These are phyloP conservation scores for Stichodactyla helianthus DNA, from an alignment of 64 coral and sea anemone species.

Conservation along the genomic window DNA sequence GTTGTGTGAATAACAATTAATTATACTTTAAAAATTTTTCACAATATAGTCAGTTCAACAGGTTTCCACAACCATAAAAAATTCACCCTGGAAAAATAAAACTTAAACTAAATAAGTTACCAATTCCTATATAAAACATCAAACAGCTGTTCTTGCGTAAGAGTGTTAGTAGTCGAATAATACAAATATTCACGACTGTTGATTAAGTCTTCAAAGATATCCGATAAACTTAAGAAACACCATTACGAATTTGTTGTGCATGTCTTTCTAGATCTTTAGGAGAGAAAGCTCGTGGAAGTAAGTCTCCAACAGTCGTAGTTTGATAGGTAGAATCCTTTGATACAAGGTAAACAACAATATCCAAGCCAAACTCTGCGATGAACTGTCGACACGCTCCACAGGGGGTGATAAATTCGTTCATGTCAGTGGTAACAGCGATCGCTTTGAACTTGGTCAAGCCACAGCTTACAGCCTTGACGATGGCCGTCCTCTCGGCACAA, in stretches of 20 bases:
- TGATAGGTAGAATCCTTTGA: slow-evolving; percentile 49
- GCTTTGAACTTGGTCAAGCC: slow-evolving; percentile 81
- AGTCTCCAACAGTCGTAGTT: slow-evolving; percentile 39
- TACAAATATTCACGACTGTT: too few relatives aligned
- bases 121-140: too few relatives aligned
- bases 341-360: slow-evolving; percentile 73
- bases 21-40: too few relatives aligned
- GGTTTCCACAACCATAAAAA: too few relatives aligned
- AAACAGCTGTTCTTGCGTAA: too few relatives aligned
- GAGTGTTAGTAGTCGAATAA: too few relatives aligned
- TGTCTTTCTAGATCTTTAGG: slow-evolving; percentile 38
- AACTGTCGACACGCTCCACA: slow-evolving; percentile 89
- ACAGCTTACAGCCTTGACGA: slow-evolving; percentile 88
- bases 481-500: slow-evolving; percentile 93
- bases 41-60: too few relatives aligned
- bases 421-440: slow-evolving; percentile 79
- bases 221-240: not conserved
- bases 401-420: slow-evolving; percentile 53
- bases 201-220: too few relatives aligned
- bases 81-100: too few relatives aligned
- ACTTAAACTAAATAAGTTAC: too few relatives aligned
- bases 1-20: too few relatives aligned
- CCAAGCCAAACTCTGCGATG: slow-evolving; percentile 78
- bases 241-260: not conserved
- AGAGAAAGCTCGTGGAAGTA: slow-evolving; percentile 51